A percentile compares a stretch with the other conserved stretches of the same genome.
phyloP scores from a whole-genome alignment of 2,113 vertebrate species.

The Pagrus major region DNA sequence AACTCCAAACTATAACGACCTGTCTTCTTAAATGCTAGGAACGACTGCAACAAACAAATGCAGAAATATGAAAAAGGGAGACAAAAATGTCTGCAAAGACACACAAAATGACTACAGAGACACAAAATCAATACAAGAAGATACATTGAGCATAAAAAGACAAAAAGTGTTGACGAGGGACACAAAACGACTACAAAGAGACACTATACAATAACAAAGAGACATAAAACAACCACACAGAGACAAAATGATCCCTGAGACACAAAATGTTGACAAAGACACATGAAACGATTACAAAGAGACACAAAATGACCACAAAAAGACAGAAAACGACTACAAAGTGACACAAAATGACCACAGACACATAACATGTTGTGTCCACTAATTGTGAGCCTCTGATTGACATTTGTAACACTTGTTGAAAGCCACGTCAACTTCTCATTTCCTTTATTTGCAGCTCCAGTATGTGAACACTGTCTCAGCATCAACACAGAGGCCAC shows the following conservation, averaged over 20 bases:
- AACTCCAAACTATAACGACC: background rate
- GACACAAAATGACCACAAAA: background rate
- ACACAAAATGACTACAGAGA: background rate
- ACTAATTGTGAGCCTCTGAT: background rate
- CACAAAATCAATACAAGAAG: background rate
- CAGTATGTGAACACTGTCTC: constrained; percentile 6
- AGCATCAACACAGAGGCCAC: background rate
- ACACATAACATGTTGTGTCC: background rate
- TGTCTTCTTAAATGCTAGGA: constrained; percentile 34
- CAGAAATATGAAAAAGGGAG: too few relatives aligned
- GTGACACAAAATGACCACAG: too few relatives aligned
- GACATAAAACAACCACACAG: background rate
- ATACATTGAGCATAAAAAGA: too few relatives aligned
- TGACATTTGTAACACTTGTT: background rate
- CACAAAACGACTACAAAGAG: background rate
- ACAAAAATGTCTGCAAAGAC: background rate
- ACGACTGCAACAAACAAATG: too few relatives aligned
- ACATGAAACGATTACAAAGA: background rate
- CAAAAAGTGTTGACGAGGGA: too few relatives aligned
- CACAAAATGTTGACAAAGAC: background rate
- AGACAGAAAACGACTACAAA: too few relatives aligned
- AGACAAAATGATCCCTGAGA: background rate
- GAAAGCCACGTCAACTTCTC: constrained; percentile 5
- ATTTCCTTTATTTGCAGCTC: constrained; percentile 59
- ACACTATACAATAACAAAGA: background rate